Conservation (phyloP, 2,888 invertebrate genomes). For the Agrotis puta region DNA sequence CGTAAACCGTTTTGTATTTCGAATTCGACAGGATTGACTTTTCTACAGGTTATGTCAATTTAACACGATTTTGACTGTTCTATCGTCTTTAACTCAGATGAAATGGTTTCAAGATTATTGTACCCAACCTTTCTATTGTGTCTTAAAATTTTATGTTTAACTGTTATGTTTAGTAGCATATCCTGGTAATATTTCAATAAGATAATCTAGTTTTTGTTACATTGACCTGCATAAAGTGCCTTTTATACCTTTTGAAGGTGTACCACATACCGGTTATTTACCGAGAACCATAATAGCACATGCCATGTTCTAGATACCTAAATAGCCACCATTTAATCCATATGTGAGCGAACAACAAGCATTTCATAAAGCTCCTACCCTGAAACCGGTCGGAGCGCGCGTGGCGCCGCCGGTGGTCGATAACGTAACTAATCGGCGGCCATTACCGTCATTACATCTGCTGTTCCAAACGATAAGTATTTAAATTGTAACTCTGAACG, state of each 20-base stretch:
- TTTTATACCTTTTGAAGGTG: not conserved
- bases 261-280: not conserved
- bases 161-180: not conserved
- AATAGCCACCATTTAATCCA: slow-evolving; percentile 18
- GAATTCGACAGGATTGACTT: not conserved
- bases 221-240: not conserved
- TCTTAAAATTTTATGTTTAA: not conserved
- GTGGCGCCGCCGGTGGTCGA: slow-evolving; percentile 79
- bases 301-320: not conserved
- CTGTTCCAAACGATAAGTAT: slow-evolving; percentile 62
- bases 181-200: too few species aligned
- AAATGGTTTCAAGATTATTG: too few species aligned
- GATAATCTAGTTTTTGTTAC: too few species aligned
- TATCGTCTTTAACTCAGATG: too few species aligned
- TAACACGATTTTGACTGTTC: too few species aligned
- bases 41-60: too few species aligned
- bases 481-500: slow-evolving; percentile 56
- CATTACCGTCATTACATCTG: slow-evolving; percentile 79
- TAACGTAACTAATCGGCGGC: slow-evolving; percentile 79
- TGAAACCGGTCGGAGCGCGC: slow-evolving; percentile 56
- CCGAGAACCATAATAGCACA: slow-evolving; percentile 2
- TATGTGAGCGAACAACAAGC: slow-evolving; percentile 13
- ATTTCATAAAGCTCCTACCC: slow-evolving; percentile 19
- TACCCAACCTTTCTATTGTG: not conserved
- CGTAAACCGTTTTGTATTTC: not conserved